Base-by-base conservation (phyloP, 2,113 vertebrate genomes). In the Chamaetylas fuelleborni region DNA sequence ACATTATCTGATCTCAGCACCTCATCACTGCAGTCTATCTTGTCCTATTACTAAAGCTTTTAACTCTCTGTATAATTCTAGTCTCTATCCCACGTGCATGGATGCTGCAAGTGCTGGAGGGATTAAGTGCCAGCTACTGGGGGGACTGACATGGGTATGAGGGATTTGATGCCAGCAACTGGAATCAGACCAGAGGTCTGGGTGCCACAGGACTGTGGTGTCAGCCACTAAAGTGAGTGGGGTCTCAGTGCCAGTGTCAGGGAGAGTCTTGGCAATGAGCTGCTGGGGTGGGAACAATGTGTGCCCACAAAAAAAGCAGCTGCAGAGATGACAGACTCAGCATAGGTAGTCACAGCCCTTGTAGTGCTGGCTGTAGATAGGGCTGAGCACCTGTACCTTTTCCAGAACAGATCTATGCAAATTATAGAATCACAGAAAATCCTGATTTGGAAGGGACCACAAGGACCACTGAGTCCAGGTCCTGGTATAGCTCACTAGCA, bases 371-470 rank as follows among this genome's bases (percentile, higher is more conserved):
- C 31, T 67, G n/a, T 17, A 47, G 42, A 61, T 25, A 19, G 9
- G 14, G 12, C 9, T 34, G 22, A 73, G 33, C 18, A 9, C 10
- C 26, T 47, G 7, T 9, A 34, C 38, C 24, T 58, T 69, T 33
- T 45, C 31, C 19, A 51, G 22, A 69, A 62, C 0, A 8, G 3
- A 14, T 6, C 1, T 22, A 24, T 0, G 1, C 45, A 28, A 14
- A 12, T 38, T 24, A 45, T 1, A 66, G 28, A 60, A 38, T 17
- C 33, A 66, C 1, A 81, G 45, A 66, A 73, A 73, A 66, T 58
- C 23, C 28, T 45, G 15, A 51, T 23, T 14, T 58, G 51, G 33
- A 81, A 73, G 53, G 19, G 36, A 43, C 8, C 5, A 36, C 14
- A 33, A 38, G 23, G 33, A 45, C 38, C 31, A 73, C 8, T 3